phyloP scores from a whole-genome alignment of 92 coral and sea anemone genomes.

The Ricordea florida region DNA sequence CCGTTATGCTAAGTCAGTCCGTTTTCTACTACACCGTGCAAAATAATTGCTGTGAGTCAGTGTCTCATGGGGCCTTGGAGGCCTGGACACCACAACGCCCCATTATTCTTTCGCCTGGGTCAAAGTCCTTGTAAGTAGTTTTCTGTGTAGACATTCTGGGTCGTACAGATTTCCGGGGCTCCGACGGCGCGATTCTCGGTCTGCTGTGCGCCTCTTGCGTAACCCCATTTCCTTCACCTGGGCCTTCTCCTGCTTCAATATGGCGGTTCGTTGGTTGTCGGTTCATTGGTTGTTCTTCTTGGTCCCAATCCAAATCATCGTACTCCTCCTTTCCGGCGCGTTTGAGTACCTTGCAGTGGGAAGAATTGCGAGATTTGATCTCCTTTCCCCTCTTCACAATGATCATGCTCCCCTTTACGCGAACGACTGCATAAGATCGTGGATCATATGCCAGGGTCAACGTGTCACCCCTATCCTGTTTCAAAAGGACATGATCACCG shows the following conservation, averaged over 20 bases:
- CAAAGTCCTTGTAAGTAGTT: neutral
- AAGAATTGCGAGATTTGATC: constrained; percentile 13
- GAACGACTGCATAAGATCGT: neutral
- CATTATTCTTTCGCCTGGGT: neutral
- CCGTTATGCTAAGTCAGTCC: no score
- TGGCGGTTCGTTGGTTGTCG: neutral
- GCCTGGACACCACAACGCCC: neutral
- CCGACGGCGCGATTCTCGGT: neutral
- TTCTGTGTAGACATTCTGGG: neutral
- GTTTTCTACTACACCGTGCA: no score
- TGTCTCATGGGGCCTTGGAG: no score
- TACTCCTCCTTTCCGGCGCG: neutral
- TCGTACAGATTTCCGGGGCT: constrained; percentile 3
- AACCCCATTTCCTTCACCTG: neutral
- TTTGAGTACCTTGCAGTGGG: constrained; percentile 11
- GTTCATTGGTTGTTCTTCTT: neutral
- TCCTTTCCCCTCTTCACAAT: constrained; percentile 7
- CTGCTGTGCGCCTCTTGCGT: neutral
- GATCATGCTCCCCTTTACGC: constrained; percentile 29
- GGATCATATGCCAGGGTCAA: constrained; percentile 1
- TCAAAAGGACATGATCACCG: constrained; percentile 13
- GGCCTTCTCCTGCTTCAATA: neutral
- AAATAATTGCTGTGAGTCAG: no score
- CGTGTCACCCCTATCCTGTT: neutral
- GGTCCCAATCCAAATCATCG: neutral